Conservation (phyloP, 2,113 vertebrate genomes). For the Dasyurus viverrinus region DNA sequence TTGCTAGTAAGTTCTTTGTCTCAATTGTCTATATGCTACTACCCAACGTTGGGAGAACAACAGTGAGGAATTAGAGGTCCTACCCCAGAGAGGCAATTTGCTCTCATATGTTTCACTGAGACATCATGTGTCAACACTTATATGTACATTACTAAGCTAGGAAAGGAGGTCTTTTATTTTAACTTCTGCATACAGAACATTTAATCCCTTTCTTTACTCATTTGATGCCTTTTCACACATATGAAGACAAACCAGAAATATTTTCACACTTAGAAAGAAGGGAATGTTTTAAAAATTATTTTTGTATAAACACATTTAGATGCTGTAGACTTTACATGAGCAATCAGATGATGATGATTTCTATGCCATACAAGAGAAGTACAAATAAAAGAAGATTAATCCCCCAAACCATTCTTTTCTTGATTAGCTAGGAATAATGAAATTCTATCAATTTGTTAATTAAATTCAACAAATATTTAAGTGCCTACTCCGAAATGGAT, state of each 20-base stretch:
- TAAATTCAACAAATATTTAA: background rate
- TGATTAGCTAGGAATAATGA: background rate
- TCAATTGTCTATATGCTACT: background rate
- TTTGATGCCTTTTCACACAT: slow-evolving; percentile 5
- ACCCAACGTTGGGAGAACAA: background rate
- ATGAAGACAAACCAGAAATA: background rate
- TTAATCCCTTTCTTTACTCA: background rate
- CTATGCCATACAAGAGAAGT: background rate
- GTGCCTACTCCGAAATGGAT: background rate
- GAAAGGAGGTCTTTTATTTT: background rate
- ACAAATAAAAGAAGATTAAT: background rate
- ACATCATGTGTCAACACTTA: background rate
- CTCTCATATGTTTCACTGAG: background rate
- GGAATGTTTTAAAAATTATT: slow-evolving; percentile 1
- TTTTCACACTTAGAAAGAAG: background rate
- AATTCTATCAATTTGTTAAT: background rate
- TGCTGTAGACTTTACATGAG: slow-evolving; percentile 1
- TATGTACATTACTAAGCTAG: background rate
- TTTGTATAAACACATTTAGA: background rate
- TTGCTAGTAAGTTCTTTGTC: background rate
- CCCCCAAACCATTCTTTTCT: background rate
- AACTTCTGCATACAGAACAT: background rate
- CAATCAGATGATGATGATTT: background rate
- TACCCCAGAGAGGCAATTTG: background rate
- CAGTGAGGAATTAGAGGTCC: background rate